Percentiles rank a stretch among this genome's conserved stretches.
phyloP scores from a whole-genome alignment of 2,888 invertebrate genomes.

The Chloroclystis v-ata region DNA sequence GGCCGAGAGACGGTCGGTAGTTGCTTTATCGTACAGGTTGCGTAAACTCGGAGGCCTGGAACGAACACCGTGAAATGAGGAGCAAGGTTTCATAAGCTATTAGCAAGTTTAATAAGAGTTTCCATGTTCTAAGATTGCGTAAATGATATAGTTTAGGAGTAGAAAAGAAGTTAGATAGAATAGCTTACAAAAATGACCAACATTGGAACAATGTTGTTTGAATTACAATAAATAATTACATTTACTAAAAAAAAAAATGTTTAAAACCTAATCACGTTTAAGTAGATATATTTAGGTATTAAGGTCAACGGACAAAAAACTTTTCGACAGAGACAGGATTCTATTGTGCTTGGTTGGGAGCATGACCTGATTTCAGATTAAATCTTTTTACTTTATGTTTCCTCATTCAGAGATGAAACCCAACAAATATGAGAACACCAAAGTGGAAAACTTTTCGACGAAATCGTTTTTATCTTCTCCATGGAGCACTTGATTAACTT shows the following conservation, averaged over 20 bases:
- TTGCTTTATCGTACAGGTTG: conserved; percentile 88
- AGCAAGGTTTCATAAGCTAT: conserved; percentile 7
- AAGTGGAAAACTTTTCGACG: background rate
- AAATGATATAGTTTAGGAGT: too few relatives aligned
- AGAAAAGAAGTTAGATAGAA: too few relatives aligned
- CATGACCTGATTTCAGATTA: conserved; percentile 5
- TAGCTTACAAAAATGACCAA: too few relatives aligned
- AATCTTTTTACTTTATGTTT: background rate
- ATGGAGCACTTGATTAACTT: conserved; percentile 1
- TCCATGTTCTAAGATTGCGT: too few relatives aligned
- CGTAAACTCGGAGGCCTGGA: conserved; percentile 84
- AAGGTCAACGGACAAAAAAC: conserved; percentile 1
- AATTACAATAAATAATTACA: too few relatives aligned
- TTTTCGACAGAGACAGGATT: background rate
- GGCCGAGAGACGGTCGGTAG: conserved; percentile 81
- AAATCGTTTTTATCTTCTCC: background rate
- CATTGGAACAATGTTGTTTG: too few relatives aligned
- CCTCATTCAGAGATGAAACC: background rate
- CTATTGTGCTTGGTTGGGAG: background rate
- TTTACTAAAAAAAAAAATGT: too few relatives aligned
- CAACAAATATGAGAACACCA: background rate
- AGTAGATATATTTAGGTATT: background rate
- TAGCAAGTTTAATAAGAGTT: background rate
- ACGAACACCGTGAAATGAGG: conserved; percentile 5
- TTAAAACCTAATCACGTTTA: too few relatives aligned